phyloP scores from a whole-genome alignment of 1,140 invertebrate genomes.

The Palaemon carinicauda region DNA sequence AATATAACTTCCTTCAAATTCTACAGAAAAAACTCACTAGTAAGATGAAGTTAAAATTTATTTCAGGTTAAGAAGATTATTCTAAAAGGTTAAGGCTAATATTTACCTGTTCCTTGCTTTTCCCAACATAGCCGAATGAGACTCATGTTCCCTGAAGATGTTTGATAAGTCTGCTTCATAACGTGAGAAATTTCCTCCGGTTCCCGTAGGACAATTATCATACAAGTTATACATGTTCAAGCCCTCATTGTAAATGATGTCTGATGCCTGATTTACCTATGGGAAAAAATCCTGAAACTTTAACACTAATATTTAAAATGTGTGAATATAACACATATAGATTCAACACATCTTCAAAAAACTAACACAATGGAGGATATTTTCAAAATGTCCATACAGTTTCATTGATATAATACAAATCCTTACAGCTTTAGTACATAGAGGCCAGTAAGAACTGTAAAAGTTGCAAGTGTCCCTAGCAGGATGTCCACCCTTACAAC shows the following conservation, averaged over 20 bases:
- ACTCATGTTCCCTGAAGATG: conserved; percentile 10
- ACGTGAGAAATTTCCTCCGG: conserved; percentile 15
- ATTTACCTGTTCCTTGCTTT: conserved; percentile 30
- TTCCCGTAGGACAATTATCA: conserved; percentile 36
- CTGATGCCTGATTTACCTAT: conserved; percentile 24
- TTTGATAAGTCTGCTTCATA: conserved; percentile 30
- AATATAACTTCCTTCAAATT: too few species aligned
- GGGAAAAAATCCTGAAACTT: neutral
- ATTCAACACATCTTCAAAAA: too few species aligned
- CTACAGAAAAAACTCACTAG: too few species aligned
- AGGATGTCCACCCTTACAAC: conserved; percentile 31
- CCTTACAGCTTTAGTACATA: conserved; percentile 29
- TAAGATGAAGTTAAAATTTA: too few species aligned
- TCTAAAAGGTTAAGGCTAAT: too few species aligned
- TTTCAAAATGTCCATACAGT: too few species aligned
- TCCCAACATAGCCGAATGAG: neutral
- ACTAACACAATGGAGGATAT: too few species aligned
- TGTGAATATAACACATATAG: neutral
- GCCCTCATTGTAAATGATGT: conserved; percentile 54
- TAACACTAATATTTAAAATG: neutral
- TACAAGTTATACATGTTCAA: conserved; percentile 58
- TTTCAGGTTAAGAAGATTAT: too few species aligned
- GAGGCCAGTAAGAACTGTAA: conserved; percentile 14
- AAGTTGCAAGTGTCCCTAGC: conserved; percentile 48
- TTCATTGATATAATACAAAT: neutral